A percentile compares a stretch with the other conserved stretches of the same genome.
Conservation (phyloP, 2,113 vertebrate genomes). For the Dunckerocampus dactyliophorus region DNA sequence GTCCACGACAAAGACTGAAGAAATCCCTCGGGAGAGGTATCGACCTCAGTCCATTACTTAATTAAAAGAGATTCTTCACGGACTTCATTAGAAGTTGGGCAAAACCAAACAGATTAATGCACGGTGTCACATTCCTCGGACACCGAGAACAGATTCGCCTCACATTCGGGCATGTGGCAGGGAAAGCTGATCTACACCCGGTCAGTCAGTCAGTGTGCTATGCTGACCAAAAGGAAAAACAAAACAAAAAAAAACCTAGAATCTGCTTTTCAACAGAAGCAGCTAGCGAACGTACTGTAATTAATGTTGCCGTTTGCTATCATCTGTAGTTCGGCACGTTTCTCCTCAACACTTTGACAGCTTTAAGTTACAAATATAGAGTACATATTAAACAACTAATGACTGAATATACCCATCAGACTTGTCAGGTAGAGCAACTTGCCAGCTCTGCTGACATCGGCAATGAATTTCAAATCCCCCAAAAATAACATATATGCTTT, state of each 20-base stretch:
- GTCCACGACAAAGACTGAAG: slow-evolving; percentile 42
- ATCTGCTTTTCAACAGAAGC: slow-evolving; percentile 39
- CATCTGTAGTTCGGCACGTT: slow-evolving; percentile 49
- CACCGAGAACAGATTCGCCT: slow-evolving; percentile 41
- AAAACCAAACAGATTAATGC: slow-evolving; percentile 67
- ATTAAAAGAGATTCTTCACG: slow-evolving; percentile 76
- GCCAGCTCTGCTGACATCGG: slow-evolving; percentile 8
- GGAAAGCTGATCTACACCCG: slow-evolving; percentile 33
- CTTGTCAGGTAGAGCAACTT: slow-evolving; percentile 14
- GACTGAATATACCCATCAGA: slow-evolving; percentile 14
- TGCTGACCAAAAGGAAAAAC: slow-evolving; percentile 6
- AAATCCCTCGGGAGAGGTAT: slow-evolving; percentile 65
- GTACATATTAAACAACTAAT: slow-evolving; percentile 38
- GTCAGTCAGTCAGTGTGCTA: slow-evolving; percentile 4
- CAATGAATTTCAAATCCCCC: slow-evolving; percentile 6
- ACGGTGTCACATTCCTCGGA: slow-evolving; percentile 63
- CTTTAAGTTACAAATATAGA: slow-evolving; percentile 32
- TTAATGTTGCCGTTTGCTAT: slow-evolving; percentile 57
- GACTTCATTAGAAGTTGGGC: slow-evolving; percentile 74
- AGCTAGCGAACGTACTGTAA: slow-evolving; percentile 61
- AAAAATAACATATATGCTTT: slow-evolving; percentile 2
- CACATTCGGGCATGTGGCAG: slow-evolving; percentile 27
- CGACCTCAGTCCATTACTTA: slow-evolving; percentile 66
- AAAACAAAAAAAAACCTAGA: background rate
- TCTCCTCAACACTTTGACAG: slow-evolving; percentile 37